Evolutionary conservation across 2,888 invertebrate species (phyloP).

Genomic region (Muscina levida): DNA sequence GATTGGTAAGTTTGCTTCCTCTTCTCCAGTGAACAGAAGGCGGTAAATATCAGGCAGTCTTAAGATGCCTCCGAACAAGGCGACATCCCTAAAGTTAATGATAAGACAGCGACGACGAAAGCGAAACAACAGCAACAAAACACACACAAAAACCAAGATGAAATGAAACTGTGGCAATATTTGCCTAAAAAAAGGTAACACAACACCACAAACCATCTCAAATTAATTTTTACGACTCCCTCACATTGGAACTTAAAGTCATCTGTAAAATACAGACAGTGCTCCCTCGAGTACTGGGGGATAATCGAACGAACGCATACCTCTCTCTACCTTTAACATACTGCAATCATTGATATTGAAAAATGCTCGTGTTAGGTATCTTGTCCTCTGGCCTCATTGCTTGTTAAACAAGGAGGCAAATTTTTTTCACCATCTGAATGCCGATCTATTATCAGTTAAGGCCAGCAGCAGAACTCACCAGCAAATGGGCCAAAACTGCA

Average conservation of each 20-base stretch:
- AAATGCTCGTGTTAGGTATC: slow-evolving; percentile 69
- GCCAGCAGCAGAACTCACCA: slow-evolving; percentile 48
- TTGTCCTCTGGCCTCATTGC: slow-evolving; percentile 71
- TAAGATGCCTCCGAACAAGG: slow-evolving; percentile 36
- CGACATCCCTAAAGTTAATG: slow-evolving; percentile 31
- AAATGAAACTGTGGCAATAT: slow-evolving; percentile 36
- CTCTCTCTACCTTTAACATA: slow-evolving; percentile 48
- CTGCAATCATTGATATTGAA: slow-evolving; percentile 60
- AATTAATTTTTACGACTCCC: slow-evolving; percentile 66
- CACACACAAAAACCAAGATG: slow-evolving; percentile 19
- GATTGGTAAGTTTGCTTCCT: slow-evolving; percentile 20
- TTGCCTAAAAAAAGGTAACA: slow-evolving; percentile 25
- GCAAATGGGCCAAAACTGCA: slow-evolving; percentile 24
- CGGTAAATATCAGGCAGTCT: slow-evolving; percentile 50
- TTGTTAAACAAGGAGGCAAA: slow-evolving; percentile 70
- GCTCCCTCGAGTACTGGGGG: background rate
- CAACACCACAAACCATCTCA: slow-evolving; percentile 53
- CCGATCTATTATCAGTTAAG: slow-evolving; percentile 68
- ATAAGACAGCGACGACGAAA: slow-evolving; percentile 11
- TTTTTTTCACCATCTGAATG: slow-evolving; percentile 69
- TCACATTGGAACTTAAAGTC: slow-evolving; percentile 47
- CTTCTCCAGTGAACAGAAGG: slow-evolving; percentile 31
- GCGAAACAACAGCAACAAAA: slow-evolving; percentile 40
- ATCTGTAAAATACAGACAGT: background rate
- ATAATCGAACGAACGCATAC: slow-evolving; percentile 53